These are phyloP conservation scores for Phaonia tiefii DNA, from an alignment of 2,888 invertebrate species.

Conservation along the genomic window DNA sequence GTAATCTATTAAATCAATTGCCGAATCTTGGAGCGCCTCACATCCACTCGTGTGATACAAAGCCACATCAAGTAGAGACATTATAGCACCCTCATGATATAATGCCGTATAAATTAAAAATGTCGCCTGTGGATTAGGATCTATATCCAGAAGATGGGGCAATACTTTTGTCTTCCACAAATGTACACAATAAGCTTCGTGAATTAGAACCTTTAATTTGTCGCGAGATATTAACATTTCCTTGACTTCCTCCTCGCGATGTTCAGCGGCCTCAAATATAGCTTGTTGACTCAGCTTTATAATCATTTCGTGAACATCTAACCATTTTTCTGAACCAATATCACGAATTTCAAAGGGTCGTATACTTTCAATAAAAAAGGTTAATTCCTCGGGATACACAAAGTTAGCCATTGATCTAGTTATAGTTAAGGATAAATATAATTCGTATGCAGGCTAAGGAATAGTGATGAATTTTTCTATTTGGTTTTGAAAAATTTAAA, in stretches of 20 bases:
- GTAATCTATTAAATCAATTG: constrained; percentile 92
- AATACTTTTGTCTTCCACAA: constrained; percentile 93
- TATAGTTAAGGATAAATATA: background rate
- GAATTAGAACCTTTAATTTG: constrained; percentile 85
- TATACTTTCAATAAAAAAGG: constrained; percentile 88
- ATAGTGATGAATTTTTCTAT: too few relatives aligned
- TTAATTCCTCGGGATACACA: constrained; percentile 86
- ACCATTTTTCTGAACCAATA: constrained; percentile 89
- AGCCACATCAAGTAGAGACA: constrained; percentile 90
- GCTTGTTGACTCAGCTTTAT: constrained; percentile 95
- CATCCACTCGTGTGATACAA: constrained; percentile 91
- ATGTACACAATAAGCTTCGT: constrained; percentile 91
- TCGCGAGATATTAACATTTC: constrained; percentile 85
- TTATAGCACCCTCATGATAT: constrained; percentile 89
- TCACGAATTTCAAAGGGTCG: constrained; percentile 84
- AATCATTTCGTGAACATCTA: constrained; percentile 90
- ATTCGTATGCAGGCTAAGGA: too few relatives aligned
- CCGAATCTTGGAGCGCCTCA: constrained; percentile 87
- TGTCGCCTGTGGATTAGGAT: constrained; percentile 85
- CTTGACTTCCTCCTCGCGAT: constrained; percentile 92
- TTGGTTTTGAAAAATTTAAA: too few relatives aligned
- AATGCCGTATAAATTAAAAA: constrained; percentile 90
- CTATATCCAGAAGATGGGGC: constrained; percentile 87
- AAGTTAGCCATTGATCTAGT: constrained; percentile 80
- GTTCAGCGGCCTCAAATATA: constrained; percentile 88